phyloP scores from a whole-genome alignment of 2,797 vertebrate species.

The Zalophus californianus region DNA sequence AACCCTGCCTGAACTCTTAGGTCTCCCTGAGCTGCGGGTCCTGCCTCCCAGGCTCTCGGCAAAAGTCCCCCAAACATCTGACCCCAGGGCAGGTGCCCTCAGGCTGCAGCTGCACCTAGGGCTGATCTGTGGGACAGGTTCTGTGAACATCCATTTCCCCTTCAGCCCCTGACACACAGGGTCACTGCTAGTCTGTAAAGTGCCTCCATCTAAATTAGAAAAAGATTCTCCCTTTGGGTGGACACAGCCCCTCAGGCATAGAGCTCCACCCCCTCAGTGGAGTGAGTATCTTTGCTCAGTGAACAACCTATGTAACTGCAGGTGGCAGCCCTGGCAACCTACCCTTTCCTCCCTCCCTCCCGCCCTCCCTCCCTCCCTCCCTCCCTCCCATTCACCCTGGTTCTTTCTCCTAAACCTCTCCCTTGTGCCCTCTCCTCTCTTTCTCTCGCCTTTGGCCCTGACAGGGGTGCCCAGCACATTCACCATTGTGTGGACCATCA shows the following conservation, averaged over 20 bases:
- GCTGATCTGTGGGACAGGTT: background rate
- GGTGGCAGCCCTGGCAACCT: background rate
- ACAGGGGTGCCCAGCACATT: constrained; percentile 94
- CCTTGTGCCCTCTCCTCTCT: background rate
- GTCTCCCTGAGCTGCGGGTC: background rate
- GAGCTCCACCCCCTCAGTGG: background rate
- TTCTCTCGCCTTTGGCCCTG: background rate
- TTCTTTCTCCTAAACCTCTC: background rate
- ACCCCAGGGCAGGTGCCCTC: background rate
- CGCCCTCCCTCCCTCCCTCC: too few species aligned
- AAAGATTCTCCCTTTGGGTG: background rate
- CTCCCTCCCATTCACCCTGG: background rate
- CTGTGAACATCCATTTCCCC: background rate
- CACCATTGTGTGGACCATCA: constrained; percentile 93
- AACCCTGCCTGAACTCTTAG: background rate
- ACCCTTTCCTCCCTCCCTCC: background rate
- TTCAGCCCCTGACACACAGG: background rate
- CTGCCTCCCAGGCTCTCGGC: background rate
- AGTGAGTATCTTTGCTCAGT: background rate
- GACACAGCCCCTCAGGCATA: background rate
- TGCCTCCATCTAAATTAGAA: background rate
- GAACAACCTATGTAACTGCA: background rate
- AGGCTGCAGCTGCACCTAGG: background rate
- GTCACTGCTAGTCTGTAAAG: background rate
- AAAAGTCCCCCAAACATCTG: background rate